Base-by-base conservation (phyloP, 1,140 invertebrate species). In the Coenobita brevimanus region DNA sequence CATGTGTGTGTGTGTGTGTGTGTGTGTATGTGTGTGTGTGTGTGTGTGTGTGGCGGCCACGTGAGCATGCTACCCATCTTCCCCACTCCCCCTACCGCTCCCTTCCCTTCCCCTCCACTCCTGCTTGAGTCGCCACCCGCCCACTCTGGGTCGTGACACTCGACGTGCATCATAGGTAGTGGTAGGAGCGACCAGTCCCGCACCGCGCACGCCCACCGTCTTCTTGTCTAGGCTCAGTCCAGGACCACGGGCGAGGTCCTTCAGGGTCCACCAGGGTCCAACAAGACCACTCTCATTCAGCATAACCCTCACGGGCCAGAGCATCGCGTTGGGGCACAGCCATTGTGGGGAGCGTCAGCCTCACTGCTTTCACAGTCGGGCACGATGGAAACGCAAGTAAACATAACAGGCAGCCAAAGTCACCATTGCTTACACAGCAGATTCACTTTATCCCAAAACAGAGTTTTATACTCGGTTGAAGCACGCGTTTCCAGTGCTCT, bases 151-250 rank as follows among this genome's bases (percentile, higher is more conserved):
- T 50, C 54, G 75, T 64, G 85, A 78, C 85, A 33, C 60, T 87
- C 76, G 75, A 87, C 85, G 85, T 87, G 85, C 85, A 83, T 43
- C 54, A 36, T 83, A 83, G 82, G 73, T 76, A 81, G 85, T 87
- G 76, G 69, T 80, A 81, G 76, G 85, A 73, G 85, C 76, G 76
- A 80, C 76, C 76, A 81, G 76, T 81, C 85, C 76, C 76, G 62
- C 46, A 41, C 75, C 64, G 60, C 83, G 64, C 85, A 69, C 76
- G 76, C 76, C 64, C 76, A 38, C 76, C 21, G 30, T 67, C 46
- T 67, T 50, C 75, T 62, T 87, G 85, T 83, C 67, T 81, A 87
- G 85, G 85, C 76, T 87, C 78, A 80, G 85, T 81, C 62, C 85
- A 80, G 85, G 76, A 71, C 64, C 64, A 87, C 85, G 76, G 85